Evolutionary conservation across 2,888 invertebrate species (phyloP), one percentile per base, ranked within the genome.

Genomic region (Cantharis rustica): DNA sequence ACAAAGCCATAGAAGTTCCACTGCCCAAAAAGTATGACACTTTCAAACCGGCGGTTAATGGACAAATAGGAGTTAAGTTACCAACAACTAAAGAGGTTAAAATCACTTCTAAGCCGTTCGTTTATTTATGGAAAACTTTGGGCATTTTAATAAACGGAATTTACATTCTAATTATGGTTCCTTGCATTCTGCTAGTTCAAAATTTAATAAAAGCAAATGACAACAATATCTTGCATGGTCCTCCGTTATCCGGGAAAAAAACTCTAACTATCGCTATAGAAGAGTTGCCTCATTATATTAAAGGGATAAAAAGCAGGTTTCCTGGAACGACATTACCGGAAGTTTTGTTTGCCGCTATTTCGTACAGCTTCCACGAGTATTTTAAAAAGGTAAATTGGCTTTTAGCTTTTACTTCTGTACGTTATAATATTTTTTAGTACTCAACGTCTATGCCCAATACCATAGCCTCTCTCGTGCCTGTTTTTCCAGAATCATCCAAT

Each of bases 291-390:
- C 61, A 68, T 61, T 72, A 68, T 15, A 66, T 72, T 16, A 68
- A 72, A 68, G 26, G 31, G 11, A 61, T 72, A 1, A 72, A 72
- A 61, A 68, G 61, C n/a, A 72, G 23, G 16, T 20, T 72, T 68
- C 47, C 47, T 16, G 68, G 61, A 31, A 72, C 68, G 5, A 63
- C 31, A 10, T 68, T 66, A 68, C 61, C 72, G 1, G 72, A 72
- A 17, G 47, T 72, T 16, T 68, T 72, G 17, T 72, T 72, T 72
- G 47, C 72, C 0, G 72, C 72, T 10, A 68, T 72, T 68, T 72
- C 72, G 2, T 47, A 66, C 11, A 72, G 72, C 26, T 68, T 72
- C 17, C 17, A 31, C n/a, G 72, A 72, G 11, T 72, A 68, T 15
- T 72, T 72, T 11, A 15, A 66, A 16, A 72, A 72, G 72, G 72